Base-by-base conservation (phyloP, 2,797 vertebrate genomes). In the Orestias chungarensis region DNA sequence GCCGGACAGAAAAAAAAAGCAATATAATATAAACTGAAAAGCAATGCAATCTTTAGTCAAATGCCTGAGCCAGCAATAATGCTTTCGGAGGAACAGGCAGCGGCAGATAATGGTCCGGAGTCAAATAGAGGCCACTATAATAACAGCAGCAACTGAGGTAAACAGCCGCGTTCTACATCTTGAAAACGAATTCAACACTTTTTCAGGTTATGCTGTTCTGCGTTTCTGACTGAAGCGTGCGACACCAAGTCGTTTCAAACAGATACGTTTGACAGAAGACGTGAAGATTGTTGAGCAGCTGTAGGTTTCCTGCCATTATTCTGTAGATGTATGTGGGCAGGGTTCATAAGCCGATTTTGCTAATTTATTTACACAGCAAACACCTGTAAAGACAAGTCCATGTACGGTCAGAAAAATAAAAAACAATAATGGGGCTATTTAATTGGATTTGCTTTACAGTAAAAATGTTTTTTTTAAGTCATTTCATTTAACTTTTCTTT, bases 41-140 rank as follows among this genome's bases (percentile, higher is more conserved):
- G 76, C 74, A 85, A 76, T 77, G 76, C 68, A 75, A 83, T 80
- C 68, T 74, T 54, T 46, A 74, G 68, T 81, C 54, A 80, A 87
- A 85, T 77, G 69, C 54, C 65, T 54, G 42, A 3, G 46, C 71
- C 50, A 42, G 42, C 23, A 50, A 84, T 78, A 75, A 80, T 78
- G 81, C 17, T 64, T 80, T 70, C 42, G 67, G 71, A 42, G 46
- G 59, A 69, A 71, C 33, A 62, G 68, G 62, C 59, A 68, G 70
- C 3, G 49, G 67, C 29, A 78, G 42, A 3, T 3, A 71, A 73
- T 27, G 64, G 76, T 54, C 79, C 52, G 35, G 20, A 61, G 72
- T 71, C 50, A 66, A 74, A 73, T 20, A 33, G 54, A 4, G 40
- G 50, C 14, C 50, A 52, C 42, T 44, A 44, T 17, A 71, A 31